Conservation (phyloP, 2,888 invertebrate genomes). For the Zeuzera pyrina region DNA sequence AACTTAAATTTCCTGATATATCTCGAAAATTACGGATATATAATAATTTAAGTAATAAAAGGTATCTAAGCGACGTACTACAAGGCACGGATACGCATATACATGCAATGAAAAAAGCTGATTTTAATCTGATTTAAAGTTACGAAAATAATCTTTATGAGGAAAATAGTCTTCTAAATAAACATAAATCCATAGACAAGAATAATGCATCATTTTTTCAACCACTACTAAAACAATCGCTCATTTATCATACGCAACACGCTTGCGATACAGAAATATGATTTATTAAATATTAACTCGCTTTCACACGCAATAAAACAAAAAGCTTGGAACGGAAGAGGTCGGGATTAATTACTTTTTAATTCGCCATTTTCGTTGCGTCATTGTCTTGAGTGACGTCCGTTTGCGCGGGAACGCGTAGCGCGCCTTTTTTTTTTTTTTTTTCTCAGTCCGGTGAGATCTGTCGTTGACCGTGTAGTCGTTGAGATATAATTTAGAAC, state of each 20-base stretch:
- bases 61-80: too few relatives aligned
- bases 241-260: constrained; percentile 24
- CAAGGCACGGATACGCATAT: too few relatives aligned
- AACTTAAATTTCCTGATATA: too few relatives aligned
- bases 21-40: too few relatives aligned
- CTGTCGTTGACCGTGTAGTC: constrained; percentile 23
- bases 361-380: constrained; percentile 59
- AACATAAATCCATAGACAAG: constrained; percentile 3
- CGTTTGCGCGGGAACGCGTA: constrained; percentile 27
- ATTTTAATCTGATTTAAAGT: too few relatives aligned
- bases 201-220: not conserved
- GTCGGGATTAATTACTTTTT: constrained; percentile 57
- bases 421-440: constrained; percentile 17
- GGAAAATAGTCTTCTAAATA: too few relatives aligned
- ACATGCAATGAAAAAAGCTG: too few relatives aligned
- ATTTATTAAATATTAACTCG: constrained; percentile 45
- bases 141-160: too few relatives aligned
- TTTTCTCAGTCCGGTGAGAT: constrained; percentile 15
- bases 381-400: constrained; percentile 27
- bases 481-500: too few relatives aligned
- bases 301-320: constrained; percentile 53
- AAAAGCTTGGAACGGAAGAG: constrained; percentile 39
- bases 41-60: too few relatives aligned
- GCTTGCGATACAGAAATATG: constrained; percentile 22
- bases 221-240: constrained; percentile 17